phyloP scores from a whole-genome alignment of 2,888 invertebrate species.

The Andrena dorsata region DNA sequence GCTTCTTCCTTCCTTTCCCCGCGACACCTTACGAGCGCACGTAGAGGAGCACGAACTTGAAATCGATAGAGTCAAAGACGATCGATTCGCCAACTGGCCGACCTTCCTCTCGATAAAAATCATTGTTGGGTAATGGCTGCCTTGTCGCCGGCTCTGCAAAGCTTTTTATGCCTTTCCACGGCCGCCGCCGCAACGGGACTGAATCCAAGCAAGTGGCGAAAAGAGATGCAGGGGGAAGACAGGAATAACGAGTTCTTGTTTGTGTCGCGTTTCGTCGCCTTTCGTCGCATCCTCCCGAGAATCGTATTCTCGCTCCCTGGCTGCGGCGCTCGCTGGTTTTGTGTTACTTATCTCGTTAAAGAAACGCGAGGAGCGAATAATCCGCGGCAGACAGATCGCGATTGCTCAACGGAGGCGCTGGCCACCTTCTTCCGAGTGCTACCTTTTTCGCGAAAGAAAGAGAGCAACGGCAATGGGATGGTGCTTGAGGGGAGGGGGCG shows the following conservation, averaged over 20 bases:
- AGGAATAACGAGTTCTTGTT: slow-evolving; percentile 22
- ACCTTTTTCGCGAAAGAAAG: slow-evolving; percentile 50
- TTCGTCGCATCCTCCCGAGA: background rate
- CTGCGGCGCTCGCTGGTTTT: slow-evolving; percentile 33
- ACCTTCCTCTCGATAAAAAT: background rate
- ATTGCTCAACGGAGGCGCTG: slow-evolving; percentile 9
- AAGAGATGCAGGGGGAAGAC: background rate
- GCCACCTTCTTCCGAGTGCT: slow-evolving; percentile 26
- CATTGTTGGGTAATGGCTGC: background rate
- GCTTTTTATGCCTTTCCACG: background rate
- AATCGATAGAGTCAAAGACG: background rate
- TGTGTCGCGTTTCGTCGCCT: background rate
- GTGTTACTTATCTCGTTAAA: slow-evolving; percentile 63
- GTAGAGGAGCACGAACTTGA: background rate
- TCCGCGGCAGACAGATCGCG: slow-evolving; percentile 63
- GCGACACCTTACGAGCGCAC: background rate
- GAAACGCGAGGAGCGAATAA: slow-evolving; percentile 65
- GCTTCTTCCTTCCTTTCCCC: background rate
- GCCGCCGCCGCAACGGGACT: background rate
- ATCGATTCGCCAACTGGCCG: background rate
- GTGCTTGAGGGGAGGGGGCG: background rate
- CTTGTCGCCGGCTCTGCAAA: background rate
- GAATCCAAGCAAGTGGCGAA: background rate
- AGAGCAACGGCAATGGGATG: background rate
- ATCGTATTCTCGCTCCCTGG: slow-evolving; percentile 22